Evolutionary conservation across 2,797 vertebrate species (phyloP), one percentile per base, ranked within the genome.

Genomic region (Cossypha niveicapilla): DNA sequence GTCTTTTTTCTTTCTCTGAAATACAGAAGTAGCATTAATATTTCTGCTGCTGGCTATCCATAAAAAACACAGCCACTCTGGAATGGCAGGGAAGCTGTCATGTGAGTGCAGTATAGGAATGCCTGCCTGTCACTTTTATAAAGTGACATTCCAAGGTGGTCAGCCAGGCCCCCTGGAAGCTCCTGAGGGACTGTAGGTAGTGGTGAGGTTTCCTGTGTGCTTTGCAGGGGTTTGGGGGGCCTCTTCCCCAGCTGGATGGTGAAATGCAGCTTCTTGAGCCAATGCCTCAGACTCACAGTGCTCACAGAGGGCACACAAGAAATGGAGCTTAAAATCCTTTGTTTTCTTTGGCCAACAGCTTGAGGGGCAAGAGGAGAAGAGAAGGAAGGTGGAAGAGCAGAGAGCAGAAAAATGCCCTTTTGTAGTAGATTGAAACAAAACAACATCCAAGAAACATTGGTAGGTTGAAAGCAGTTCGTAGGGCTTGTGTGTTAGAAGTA

Each of bases 371-470:
- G 78, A 87, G 53, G 44, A 68, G 74, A 62, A 74, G 61, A 53
- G 35, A 58, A 91, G 63, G 81, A 87, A 41, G 34, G 45, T 68
- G 35, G 50, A 65, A 77, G 32, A 63, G 11, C 0, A 0, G 57
- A 85, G 65, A 65, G 50, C 0, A 1, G 89, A 88, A 87, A 94
- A 93, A 78, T 77, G 34, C 58, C 44, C 62, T 93, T 93, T 91
- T 96, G 68, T 92, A 88, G 89, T 80, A 90, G 91, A 84, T 88
- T 72, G 71, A 90, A 89, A 75, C 68, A 88, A 61, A 96, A 88
- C 86, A 72, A 70, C 56, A 83, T 91, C 84, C 72, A 78, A 88
- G 88, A 95, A 96, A 73, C 61, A 28, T 10, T 92, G 89, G 57
- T 3, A 8, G 45, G 80, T 95, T 92, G 82, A 95, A 95, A 93